These are phyloP conservation scores for Vimba vimba DNA, from an alignment of 2,113 vertebrate genomes.

Conservation along the genomic window DNA sequence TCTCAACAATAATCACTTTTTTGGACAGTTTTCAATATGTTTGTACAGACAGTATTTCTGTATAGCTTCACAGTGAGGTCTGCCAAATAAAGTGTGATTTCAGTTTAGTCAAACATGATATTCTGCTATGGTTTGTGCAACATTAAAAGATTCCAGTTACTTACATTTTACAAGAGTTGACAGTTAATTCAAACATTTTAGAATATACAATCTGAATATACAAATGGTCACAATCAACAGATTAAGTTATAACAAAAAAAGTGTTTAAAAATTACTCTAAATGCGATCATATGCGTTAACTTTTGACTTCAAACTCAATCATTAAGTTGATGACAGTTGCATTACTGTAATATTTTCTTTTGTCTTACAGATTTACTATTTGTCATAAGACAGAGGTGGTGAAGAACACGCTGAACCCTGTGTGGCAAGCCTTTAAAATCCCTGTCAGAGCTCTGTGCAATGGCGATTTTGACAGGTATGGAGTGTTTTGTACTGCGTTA, in stretches of 20 bases:
- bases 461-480: constrained; percentile 89
- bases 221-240: too few species aligned
- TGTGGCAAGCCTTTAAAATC: constrained; percentile 93
- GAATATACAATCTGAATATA: too few species aligned
- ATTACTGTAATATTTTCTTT: constrained; percentile 7
- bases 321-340: neutral
- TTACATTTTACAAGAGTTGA: neutral
- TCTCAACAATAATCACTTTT: neutral
- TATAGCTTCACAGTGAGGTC: neutral
- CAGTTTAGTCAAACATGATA: neutral
- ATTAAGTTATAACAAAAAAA: too few species aligned
- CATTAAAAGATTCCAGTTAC: neutral
- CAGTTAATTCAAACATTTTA: neutral
- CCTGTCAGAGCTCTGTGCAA: constrained; percentile 90
- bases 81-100: neutral
- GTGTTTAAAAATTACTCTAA: neutral
- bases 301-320: neutral
- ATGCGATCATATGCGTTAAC: neutral
- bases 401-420: constrained; percentile 91
- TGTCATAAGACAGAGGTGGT: constrained; percentile 93
- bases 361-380: constrained; percentile 85
- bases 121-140: neutral
- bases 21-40: neutral
- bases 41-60: neutral
- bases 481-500: neutral